These are phyloP conservation scores for Pterois miles DNA, from an alignment of 2,797 vertebrate species.

Conservation along the genomic window DNA sequence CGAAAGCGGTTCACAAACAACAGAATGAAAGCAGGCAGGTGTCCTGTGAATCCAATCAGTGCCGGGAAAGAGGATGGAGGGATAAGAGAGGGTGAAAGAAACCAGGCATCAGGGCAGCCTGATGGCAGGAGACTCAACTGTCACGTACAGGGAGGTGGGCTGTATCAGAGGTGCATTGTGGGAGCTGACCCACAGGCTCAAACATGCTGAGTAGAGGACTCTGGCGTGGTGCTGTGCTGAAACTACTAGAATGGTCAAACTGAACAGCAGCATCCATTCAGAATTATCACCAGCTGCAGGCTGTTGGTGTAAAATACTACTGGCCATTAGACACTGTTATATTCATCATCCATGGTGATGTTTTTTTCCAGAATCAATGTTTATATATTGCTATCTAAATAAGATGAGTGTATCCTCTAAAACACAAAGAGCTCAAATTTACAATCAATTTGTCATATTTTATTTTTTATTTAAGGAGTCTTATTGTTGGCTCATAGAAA, in stretches of 20 bases:
- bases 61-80: constrained; percentile 52
- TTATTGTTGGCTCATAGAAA: neutral
- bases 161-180: constrained; percentile 45
- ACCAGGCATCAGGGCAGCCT: constrained; percentile 29
- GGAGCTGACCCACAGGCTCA: constrained; percentile 37
- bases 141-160: constrained; percentile 28
- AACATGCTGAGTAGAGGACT: constrained; percentile 25
- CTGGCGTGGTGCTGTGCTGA: constrained; percentile 11
- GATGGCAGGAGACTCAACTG: constrained; percentile 27
- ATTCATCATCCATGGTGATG: neutral
- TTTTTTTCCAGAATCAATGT: neutral
- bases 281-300: neutral
- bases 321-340: rapidly evolving
- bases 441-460: neutral
- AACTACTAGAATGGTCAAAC: constrained; percentile 24
- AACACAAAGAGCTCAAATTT: neutral
- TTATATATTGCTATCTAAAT: neutral
- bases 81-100: constrained; percentile 35
- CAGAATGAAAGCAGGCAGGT: constrained; percentile 30
- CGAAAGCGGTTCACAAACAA: constrained; percentile 4
- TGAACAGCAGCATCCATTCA: constrained; percentile 31
- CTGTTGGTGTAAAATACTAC: neutral
- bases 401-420: neutral
- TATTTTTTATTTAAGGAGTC: neutral
- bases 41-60: constrained; percentile 57